Base-by-base conservation (phyloP, 2,113 vertebrate genomes). In the Acinonyx jubatus region DNA sequence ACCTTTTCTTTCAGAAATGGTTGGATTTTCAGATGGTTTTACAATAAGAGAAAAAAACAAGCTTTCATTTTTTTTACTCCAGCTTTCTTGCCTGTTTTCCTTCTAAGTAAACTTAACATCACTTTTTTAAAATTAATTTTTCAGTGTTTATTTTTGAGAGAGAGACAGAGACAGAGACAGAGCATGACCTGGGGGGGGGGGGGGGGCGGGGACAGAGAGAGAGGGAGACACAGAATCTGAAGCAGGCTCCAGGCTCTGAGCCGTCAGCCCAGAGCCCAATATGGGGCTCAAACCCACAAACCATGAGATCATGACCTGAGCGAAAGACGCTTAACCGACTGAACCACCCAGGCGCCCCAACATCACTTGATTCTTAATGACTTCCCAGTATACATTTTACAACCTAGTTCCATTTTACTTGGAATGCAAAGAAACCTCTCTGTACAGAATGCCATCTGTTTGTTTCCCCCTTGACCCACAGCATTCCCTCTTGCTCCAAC, bases 11-110 rank as follows among this genome's bases (percentile, higher is more conserved):
- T 80, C 6, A 31, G 86, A 74, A 91, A 66, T 31, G 1, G 12
- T 74, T 66, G 55, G n/a, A 52, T 83, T 80, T 94, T 92, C 63
- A 48, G 45, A 69, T 45, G 25, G 66, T 19, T 93, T 97, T 89
- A n/a, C 12, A 38, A 41, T 7, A 74, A 79, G 5, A 69, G 7
- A 82, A 13, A 82, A 13, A 36, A 57, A 27, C 21, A 63, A 78
- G 27, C 10, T 21, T 94, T 82, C 80, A 38, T 68, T 81, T 93
- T 73, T 89, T 94, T 14, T 7, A 76, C 38, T 13, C 16, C 48
- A 81, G 33, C 36, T 57, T 96, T 84, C 80, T 90, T 63, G 36
- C 16, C 36, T 52, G 76, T 83, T 82, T 95, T 89, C 45, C 68
- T 92, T 94, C 21, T 41, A 31, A 79, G 4, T 79, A 0, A 48